Base-by-base conservation (phyloP, 2,113 vertebrate species). In the Eleginops maclovinus region DNA sequence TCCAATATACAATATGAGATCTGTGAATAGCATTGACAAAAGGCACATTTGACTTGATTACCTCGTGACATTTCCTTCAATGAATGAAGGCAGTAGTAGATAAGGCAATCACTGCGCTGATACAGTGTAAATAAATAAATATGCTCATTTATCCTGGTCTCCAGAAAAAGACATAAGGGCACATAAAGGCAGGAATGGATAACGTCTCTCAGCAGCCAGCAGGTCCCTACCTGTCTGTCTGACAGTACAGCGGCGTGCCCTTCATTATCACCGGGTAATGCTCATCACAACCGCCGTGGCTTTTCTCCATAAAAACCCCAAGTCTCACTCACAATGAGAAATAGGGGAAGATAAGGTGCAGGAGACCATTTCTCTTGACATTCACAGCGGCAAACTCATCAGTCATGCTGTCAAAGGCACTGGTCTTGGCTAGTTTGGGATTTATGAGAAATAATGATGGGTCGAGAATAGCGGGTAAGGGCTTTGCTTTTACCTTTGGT, bases 371-470 rank as follows among this genome's bases (percentile, higher is more conserved):
- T 93, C 93, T 95, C 91, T 92, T 95, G 94, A 95, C 94, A 94
- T 95, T 95, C 93, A 92, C 76, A 40, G 93, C 81, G 77, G 91
- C 90, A 92, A 92, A 89, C 93, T 93, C 94, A 95, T 95, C 95
- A 92, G 93, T 95, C 95, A 94, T 94, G 92, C 93, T 95, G 94
- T 95, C 94, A 95, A 89, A 92, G 89, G 75, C 91, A 88, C 88
- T 91, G 88, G 91, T 91, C 88, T 69, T 82, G 81, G 91, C 90
- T 90, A 92, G 90, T 93, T 94, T 94, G 87, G 93, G 87, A 94
- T 94, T 94, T 94, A 94, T 94, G 92, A 95, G 92, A 92, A 95
- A 95, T 95, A 95, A 95, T 93, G 93, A 94, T 89, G 87, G 87
- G 80, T 93, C 79, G 88, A 92, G 93, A 94, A 93, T 83, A 94